Evolutionary conservation across 1,140 invertebrate species (phyloP).

Genomic region (Zaprionus inermis): DNA sequence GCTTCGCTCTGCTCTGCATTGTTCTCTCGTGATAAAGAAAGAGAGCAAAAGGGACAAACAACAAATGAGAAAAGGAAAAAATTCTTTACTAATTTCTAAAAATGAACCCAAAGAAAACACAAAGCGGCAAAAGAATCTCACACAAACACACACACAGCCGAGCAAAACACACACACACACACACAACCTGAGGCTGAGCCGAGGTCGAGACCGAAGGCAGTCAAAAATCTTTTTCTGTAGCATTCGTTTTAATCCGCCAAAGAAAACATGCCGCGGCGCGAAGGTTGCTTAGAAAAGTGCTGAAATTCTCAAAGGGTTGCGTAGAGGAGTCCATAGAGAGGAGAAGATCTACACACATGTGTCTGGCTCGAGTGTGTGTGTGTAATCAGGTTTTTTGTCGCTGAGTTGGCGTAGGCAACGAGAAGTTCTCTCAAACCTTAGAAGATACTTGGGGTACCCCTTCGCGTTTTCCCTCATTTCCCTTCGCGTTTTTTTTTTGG

Average conservation of each 20-base stretch:
- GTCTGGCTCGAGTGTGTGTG: too few relatives aligned
- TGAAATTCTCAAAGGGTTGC: conserved; percentile 43
- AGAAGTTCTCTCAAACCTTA: conserved; percentile 47
- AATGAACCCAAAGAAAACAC: conserved; percentile 22
- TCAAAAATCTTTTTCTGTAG: conserved; percentile 67
- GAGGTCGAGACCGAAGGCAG: not conserved
- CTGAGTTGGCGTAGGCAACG: conserved; percentile 63
- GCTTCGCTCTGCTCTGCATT: not conserved
- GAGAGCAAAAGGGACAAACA: conserved; percentile 28
- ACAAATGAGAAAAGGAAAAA: conserved; percentile 19
- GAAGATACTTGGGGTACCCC: conserved; percentile 41
- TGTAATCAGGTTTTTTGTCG: conserved; percentile 57
- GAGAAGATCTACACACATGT: not conserved
- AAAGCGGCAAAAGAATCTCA: conserved; percentile 50
- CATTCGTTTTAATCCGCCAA: conserved; percentile 74
- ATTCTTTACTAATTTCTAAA: conserved; percentile 48
- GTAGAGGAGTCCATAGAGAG: conserved; percentile 29
- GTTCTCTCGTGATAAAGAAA: conserved; percentile 11
- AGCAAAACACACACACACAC: conserved; percentile 21
- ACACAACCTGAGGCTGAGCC: not conserved
- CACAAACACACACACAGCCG: conserved; percentile 28
- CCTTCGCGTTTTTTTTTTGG: conserved; percentile 9
- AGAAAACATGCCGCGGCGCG: conserved; percentile 75
- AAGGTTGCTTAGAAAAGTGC: conserved; percentile 62
- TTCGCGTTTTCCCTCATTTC: conserved; percentile 31